Evolutionary conservation across 35 echinoderm and acorn worm species (phyloP).

Genomic region (Stichopus chloronotus): DNA sequence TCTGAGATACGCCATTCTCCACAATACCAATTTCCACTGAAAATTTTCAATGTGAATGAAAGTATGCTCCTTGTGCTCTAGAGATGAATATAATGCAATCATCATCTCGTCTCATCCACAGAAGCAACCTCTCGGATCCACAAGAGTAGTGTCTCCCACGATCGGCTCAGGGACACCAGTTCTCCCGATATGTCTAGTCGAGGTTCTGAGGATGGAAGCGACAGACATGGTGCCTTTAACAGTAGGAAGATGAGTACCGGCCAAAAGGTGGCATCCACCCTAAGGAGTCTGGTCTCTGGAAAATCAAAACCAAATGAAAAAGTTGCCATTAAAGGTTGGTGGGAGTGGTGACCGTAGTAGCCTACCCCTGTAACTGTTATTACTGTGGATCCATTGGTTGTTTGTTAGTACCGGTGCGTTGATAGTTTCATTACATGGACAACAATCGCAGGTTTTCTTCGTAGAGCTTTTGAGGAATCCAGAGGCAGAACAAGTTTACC

Average conservation of each 20-base stretch:
- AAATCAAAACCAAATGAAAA: constrained; percentile 40
- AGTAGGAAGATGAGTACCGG: constrained; percentile 8
- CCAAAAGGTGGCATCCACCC: constrained; percentile 37
- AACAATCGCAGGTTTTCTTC: too few relatives aligned
- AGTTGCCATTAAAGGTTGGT: constrained; percentile 15
- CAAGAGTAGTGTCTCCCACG: background rate
- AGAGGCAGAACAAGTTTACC: too few relatives aligned
- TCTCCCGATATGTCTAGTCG: constrained; percentile 9
- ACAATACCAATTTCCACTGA: too few relatives aligned
- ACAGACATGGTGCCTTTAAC: constrained; percentile 10
- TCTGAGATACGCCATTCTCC: too few relatives aligned
- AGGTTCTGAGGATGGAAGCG: background rate
- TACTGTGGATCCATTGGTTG: too few relatives aligned
- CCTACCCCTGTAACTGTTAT: too few relatives aligned
- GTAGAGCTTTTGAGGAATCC: too few relatives aligned
- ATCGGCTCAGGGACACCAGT: background rate
- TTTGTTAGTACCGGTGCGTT: too few relatives aligned
- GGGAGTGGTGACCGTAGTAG: background rate
- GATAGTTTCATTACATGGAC: too few relatives aligned
- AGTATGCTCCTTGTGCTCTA: too few relatives aligned
- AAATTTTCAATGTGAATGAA: too few relatives aligned
- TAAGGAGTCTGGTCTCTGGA: constrained; percentile 27
- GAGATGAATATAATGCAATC: too few relatives aligned
- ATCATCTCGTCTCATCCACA: background rate
- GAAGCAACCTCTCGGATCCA: background rate